A percentile compares a stretch with the other conserved stretches of the same genome.
Evolutionary conservation across 1,140 invertebrate genomes (phyloP).

Genomic region (Ostrea edulis): DNA sequence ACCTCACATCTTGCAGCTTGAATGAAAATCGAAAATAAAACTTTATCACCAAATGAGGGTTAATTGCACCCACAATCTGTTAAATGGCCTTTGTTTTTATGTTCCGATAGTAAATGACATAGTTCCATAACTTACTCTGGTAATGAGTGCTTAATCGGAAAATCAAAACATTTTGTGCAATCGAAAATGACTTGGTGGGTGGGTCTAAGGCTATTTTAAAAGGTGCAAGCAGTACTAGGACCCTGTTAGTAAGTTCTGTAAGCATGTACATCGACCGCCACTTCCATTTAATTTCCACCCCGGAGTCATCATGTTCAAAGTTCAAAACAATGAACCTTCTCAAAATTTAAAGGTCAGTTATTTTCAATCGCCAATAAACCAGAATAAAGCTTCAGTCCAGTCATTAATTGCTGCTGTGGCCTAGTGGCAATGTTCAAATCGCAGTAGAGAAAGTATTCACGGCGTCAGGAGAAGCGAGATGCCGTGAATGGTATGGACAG

Average conservation of each 20-base stretch:
- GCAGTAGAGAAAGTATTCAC: no score
- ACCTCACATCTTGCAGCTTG: constrained; percentile 23
- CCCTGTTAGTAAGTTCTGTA: background rate
- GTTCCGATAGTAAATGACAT: constrained; percentile 7
- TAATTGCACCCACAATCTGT: background rate
- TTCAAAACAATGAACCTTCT: background rate
- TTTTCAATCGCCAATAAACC: background rate
- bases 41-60: background rate
- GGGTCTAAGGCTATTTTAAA: background rate
- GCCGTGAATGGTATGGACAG: no score
- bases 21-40: constrained; percentile 12
- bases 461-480: no score
- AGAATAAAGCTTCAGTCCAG: background rate
- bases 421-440: background rate
- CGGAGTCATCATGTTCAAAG: background rate
- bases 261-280: background rate
- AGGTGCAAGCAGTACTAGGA: background rate
- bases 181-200: background rate
- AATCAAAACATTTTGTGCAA: background rate
- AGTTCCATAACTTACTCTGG: background rate
- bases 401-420: background rate
- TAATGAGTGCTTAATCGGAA: background rate
- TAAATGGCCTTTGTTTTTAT: constrained; percentile 4
- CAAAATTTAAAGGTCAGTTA: background rate
- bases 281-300: constrained; percentile 13